Evolutionary conservation across 2,797 vertebrate species (phyloP).

Genomic region (Hoplostethus atlanticus): DNA sequence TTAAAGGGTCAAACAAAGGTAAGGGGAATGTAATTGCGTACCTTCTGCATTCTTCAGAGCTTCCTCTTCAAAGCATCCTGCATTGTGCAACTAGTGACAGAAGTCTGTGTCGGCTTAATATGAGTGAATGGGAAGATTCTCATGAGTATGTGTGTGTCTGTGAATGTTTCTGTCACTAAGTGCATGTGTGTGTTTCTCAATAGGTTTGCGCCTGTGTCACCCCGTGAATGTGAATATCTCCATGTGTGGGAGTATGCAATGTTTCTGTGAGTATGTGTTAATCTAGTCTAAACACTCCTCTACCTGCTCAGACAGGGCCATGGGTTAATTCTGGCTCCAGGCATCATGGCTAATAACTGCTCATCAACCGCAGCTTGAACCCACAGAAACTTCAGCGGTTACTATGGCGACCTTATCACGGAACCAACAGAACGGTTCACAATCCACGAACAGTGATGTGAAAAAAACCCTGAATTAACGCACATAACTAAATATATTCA

Average conservation of each 20-base stretch:
- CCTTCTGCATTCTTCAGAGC: slow-evolving; percentile 76
- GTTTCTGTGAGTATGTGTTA: slow-evolving; percentile 76
- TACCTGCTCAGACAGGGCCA: slow-evolving; percentile 86
- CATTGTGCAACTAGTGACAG: slow-evolving; percentile 67
- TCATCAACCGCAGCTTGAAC: slow-evolving; percentile 85
- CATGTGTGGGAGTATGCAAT: slow-evolving; percentile 50
- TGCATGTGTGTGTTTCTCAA: slow-evolving; percentile 36
- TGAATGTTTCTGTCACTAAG: slow-evolving; percentile 38
- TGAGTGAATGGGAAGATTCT: slow-evolving; percentile 45
- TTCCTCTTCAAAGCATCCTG: slow-evolving; percentile 71
- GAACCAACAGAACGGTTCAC: slow-evolving; percentile 35
- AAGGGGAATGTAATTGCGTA: slow-evolving; percentile 74
- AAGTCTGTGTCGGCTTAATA: slow-evolving; percentile 37
- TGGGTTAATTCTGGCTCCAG: slow-evolving; percentile 85
- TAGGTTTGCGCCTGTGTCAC: slow-evolving; percentile 40
- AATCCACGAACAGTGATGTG: no score
- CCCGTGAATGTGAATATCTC: slow-evolving; percentile 46
- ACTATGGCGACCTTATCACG: slow-evolving; percentile 52
- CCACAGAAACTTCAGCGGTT: slow-evolving; percentile 63
- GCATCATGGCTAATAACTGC: slow-evolving; percentile 80
- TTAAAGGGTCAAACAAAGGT: slow-evolving; percentile 82
- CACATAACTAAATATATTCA: slow-evolving; percentile 10
- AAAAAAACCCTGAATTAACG: background rate
- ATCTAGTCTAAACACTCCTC: slow-evolving; percentile 79
- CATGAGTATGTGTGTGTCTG: slow-evolving; percentile 36